Conservation (phyloP, 1,140 invertebrate species). For the Drosophila arawakana region DNA sequence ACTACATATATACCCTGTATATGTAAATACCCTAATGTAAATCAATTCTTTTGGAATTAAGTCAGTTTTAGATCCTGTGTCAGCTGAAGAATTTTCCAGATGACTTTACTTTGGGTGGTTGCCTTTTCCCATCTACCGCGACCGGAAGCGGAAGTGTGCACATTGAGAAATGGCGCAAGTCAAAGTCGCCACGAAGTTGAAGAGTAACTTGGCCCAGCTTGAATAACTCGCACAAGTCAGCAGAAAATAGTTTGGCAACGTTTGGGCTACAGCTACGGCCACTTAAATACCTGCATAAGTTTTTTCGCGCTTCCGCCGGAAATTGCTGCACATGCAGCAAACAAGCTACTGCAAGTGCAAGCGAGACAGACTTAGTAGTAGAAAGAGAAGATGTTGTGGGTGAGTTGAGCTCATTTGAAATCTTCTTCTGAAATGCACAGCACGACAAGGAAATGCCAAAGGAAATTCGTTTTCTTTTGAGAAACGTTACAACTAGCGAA, state of each 20-base stretch:
- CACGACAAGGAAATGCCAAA: conserved; percentile 69
- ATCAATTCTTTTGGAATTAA: not conserved
- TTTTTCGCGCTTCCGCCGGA: conserved; percentile 77
- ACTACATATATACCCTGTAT: not conserved
- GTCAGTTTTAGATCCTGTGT: not conserved
- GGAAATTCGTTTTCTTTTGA: conserved; percentile 74
- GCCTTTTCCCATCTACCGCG: not conserved
- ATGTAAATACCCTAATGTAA: not conserved
- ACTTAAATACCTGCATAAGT: conserved; percentile 79
- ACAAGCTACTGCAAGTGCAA: conserved; percentile 1
- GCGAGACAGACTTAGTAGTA: not conserved
- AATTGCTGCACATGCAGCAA: conserved; percentile 58
- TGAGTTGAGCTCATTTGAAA: conserved; percentile 35
- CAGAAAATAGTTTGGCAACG: conserved; percentile 33
- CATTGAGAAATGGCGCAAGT: conserved; percentile 53
- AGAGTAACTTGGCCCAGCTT: conserved; percentile 30
- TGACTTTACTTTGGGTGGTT: not conserved
- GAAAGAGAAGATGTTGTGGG: not conserved
- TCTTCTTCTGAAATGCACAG: conserved; percentile 61
- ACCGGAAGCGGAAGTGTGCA: conserved; percentile 70
- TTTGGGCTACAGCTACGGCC: conserved; percentile 33
- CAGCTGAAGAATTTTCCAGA: not conserved
- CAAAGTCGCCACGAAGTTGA: conserved; percentile 36
- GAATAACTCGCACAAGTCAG: conserved; percentile 39
- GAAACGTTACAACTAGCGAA: conserved; percentile 27